Evolutionary conservation across 1,140 invertebrate genomes (phyloP).

Genomic region (Penaeus indicus): DNA sequence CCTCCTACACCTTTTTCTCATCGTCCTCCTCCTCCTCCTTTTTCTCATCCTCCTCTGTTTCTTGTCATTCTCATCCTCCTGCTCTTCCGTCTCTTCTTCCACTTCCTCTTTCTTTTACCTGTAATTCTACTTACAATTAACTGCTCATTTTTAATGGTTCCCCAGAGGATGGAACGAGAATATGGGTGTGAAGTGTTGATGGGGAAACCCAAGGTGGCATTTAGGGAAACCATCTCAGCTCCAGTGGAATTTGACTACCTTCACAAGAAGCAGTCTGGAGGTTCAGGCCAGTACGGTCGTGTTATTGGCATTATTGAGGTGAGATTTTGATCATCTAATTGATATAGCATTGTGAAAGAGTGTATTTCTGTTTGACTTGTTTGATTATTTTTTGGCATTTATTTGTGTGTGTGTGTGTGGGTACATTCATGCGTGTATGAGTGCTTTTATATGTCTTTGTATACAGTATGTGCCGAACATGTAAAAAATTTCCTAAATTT

Average conservation of each 20-base stretch:
- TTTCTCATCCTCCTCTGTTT: no score
- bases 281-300: conserved; percentile 93
- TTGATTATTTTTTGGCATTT: no score
- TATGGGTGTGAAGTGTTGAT: conserved; percentile 93
- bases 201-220: conserved; percentile 98
- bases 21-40: no score
- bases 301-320: conserved; percentile 92
- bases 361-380: neutral
- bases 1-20: no score
- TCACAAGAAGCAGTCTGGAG: conserved; percentile 98
- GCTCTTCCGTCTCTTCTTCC: no score
- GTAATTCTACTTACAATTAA: neutral
- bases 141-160: conserved; percentile 53
- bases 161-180: conserved; percentile 92
- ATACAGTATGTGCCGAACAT: neutral
- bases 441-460: no score
- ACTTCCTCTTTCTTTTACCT: no score
- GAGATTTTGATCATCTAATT: conserved; percentile 52
- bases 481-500: conserved; percentile 6
- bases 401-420: no score
- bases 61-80: no score
- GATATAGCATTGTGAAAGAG: neutral
- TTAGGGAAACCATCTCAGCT: conserved; percentile 83
- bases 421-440: no score
- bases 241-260: conserved; percentile 92